phyloP scores from a whole-genome alignment of 2,797 vertebrate genomes.

The Sebastes goodei region DNA sequence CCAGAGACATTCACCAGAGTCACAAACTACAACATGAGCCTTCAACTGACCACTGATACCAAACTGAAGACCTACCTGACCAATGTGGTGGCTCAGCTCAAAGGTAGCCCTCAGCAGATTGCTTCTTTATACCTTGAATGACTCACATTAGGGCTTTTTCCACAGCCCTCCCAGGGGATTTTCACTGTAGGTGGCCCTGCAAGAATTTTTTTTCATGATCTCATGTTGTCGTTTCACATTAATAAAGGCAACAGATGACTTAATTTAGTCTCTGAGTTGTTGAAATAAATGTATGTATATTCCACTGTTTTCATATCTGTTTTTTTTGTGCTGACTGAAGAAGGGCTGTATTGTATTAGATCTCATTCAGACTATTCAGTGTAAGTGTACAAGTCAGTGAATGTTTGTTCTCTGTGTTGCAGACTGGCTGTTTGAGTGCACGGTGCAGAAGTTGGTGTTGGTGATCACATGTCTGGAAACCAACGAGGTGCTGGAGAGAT shows the following conservation, averaged over 20 bases:
- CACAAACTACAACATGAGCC: slow-evolving; percentile 93
- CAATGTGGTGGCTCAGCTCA: slow-evolving; percentile 92
- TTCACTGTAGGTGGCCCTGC: neutral
- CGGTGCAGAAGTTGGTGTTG: slow-evolving; percentile 93
- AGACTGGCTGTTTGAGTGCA: slow-evolving; percentile 95
- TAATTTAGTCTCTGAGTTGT: neutral
- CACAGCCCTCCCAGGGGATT: neutral
- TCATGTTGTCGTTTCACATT: no score
- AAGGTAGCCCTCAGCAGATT: slow-evolving; percentile 80
- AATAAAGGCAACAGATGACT: neutral
- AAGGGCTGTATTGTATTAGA: neutral
- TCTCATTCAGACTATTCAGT: neutral
- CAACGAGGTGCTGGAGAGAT: slow-evolving; percentile 92
- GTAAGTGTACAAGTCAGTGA: neutral
- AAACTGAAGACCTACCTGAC: slow-evolving; percentile 92
- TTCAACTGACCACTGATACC: slow-evolving; percentile 90
- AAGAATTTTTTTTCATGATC: neutral
- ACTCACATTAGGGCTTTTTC: neutral
- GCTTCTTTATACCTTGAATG: neutral
- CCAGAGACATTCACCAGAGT: slow-evolving; percentile 92
- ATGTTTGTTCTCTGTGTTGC: slow-evolving; percentile 12
- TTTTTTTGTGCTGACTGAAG: no score
- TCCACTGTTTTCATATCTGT: neutral
- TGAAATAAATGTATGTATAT: neutral
- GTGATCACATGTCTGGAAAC: slow-evolving; percentile 93